These are phyloP conservation scores for Phalacrocorax carbo DNA, from an alignment of 2,113 vertebrate genomes.

Conservation along the genomic window DNA sequence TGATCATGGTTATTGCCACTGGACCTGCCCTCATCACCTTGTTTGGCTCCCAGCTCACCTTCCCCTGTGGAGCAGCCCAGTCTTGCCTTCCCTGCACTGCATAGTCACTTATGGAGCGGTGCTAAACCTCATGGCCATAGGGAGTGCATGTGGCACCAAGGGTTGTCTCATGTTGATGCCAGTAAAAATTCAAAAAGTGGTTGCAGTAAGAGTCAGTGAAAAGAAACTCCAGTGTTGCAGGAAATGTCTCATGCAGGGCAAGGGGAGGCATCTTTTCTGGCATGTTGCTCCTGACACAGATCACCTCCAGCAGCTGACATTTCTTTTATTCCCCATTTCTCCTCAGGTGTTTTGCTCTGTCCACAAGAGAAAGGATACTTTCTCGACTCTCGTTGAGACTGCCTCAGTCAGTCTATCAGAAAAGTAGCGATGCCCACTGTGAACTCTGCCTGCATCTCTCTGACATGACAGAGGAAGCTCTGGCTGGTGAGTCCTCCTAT, in stretches of 20 bases:
- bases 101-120: background rate
- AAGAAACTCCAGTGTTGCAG: background rate
- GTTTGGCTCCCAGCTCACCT: background rate
- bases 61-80: background rate
- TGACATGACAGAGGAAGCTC: background rate
- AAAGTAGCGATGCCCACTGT: background rate
- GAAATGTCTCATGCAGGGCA: background rate
- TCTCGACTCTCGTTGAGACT: background rate
- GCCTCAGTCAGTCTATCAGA: background rate
- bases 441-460: background rate
- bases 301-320: background rate
- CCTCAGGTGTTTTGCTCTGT: background rate
- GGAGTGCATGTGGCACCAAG: background rate
- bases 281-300: background rate
- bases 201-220: background rate
- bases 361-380: background rate
- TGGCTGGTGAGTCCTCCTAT: background rate
- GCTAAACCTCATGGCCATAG: rapidly evolving
- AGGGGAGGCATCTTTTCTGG: background rate
- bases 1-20: background rate
- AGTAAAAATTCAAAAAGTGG: background rate
- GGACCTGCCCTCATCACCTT: background rate
- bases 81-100: background rate
- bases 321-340: background rate
- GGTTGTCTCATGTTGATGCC: background rate